Base-by-base conservation (phyloP, 2,113 vertebrate species). In the Rhabdornis inornatus region DNA sequence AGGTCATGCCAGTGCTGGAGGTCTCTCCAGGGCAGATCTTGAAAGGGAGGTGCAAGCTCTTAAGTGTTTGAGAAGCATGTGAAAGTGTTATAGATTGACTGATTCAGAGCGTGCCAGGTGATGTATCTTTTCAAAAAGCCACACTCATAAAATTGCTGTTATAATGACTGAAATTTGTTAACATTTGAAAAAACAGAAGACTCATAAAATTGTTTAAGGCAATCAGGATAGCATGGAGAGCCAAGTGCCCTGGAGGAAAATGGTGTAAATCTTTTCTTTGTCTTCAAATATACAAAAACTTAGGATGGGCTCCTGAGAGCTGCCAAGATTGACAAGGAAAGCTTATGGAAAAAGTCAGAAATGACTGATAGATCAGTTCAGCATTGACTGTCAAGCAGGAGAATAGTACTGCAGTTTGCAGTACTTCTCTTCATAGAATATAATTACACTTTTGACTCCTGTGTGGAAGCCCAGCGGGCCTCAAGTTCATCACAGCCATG, bases 311-410 rank as follows among this genome's bases (percentile, higher is more conserved):
- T 95, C 18, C 33, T 40, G 70, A 60, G 31, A 83, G 37, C 70
- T 85, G 53, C 57, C 44, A 80, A 65, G 44, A 79, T 21, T 71
- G 63, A 65, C 50, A 72, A 79, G 66, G 60, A 79, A 81, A 94
- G 24, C 52, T 44, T 83, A 66, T 63, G 69, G 74, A 74, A 89
- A 87, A 72, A 85, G 37, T 82, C 49, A 69, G 60, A 87, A 90
- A 91, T 79, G 42, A 90, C 20, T 92, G 57, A 30, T 57, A 83
- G 61, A 83, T 91, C 60, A 71, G 45, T 84, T 92, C 27, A 82
- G 24, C 64, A 64, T 64, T 1, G 3, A 31, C 53, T 94, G 37
- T 59, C 52, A 87, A 87, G 47, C 78, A 68, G 35, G 63, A 87
- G 65, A 94, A 60, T 13, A 52, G 53, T 39, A 61, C 25, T 11